Conservation (phyloP, 2,797 vertebrate species). For the Sarcophilus harrisii region DNA sequence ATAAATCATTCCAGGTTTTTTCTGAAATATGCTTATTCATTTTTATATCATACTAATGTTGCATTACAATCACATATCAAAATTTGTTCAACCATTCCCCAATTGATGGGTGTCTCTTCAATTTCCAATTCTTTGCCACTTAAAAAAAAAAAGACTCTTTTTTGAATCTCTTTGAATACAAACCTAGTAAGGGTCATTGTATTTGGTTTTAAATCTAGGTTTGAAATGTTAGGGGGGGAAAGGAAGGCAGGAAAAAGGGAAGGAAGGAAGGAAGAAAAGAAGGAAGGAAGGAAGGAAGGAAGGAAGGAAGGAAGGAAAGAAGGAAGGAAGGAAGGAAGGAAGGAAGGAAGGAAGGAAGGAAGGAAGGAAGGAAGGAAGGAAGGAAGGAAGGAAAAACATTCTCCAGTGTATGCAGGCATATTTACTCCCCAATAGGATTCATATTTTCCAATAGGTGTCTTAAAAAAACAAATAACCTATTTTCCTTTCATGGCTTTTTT, state of each 20-base stretch:
- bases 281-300: too few species aligned
- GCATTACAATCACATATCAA: too few species aligned
- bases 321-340: too few species aligned
- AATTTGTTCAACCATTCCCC: too few species aligned
- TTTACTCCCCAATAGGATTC: slow-evolving; percentile 18
- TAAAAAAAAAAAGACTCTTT: neutral
- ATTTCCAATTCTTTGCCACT: neutral
- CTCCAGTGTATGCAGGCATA: slow-evolving; percentile 10
- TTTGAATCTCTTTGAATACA: neutral
- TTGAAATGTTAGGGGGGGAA: slow-evolving; percentile 43
- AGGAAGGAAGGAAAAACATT: neutral
- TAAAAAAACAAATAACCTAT: slow-evolving; percentile 36
- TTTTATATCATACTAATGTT: too few species aligned
- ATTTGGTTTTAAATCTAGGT: slow-evolving; percentile 15
- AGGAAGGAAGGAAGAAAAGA: too few species aligned
- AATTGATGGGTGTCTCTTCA: neutral
- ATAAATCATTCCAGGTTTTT: too few species aligned
- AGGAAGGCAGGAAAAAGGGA: neutral
- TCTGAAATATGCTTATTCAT: too few species aligned
- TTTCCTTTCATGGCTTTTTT: slow-evolving; percentile 23
- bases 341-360: too few species aligned
- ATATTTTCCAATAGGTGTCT: slow-evolving; percentile 30
- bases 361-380: neutral
- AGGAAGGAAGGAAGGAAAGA: too few species aligned
- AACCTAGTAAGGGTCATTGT: neutral